Evolutionary conservation across 2,888 invertebrate species (phyloP), one percentile per base, ranked within the genome.

Genomic region (Microplitis manilae): DNA sequence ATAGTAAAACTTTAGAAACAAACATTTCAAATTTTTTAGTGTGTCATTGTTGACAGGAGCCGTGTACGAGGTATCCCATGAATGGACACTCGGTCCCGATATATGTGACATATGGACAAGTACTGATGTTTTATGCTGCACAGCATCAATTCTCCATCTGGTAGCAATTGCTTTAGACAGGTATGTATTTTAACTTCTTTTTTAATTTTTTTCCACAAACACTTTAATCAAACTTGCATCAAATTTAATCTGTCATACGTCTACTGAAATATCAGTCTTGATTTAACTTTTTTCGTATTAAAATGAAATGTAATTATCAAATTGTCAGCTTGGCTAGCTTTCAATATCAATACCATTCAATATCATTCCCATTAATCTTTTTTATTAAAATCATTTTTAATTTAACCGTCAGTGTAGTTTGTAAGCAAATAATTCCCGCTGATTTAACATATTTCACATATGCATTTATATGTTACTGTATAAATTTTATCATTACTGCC

Each of bases 21-120:
- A 15, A n/a, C 62, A 39, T 30, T 59, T 39, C 65, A 59, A 50
- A 71, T 86, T 75, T 80, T 80, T 79, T 79, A 79, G 79, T 79
- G 80, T 73, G 76, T 76, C 69, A 84, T 86, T 87, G 81, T 86
- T 83, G 87, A 84, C 88, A 85, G 94, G 94, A 75, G 95, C 95
- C 76, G 94, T 95, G 82, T 95, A 95, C 90, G 94, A 95, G 91
- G 94, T 95, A 79, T 94, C 94, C 81, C 93, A 94, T 88, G 93
- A 95, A 90, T 97, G 97, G 97, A 94, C 94, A 83, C 92, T 97
- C 82, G 96, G 96, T 76, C 95, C 96, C 40, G 95, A 95, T 87
- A 92, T 96, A 77, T 97, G 98, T 91, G 97, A 98, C 90, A 95
- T 97, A 94, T 97, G 97, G 97, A 96, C 97, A 41, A 96, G 96